A percentile compares a stretch with the other conserved stretches of the same genome.
Evolutionary conservation across 2,888 invertebrate genomes (phyloP).

Genomic region (Ramazzottius varieornatus): DNA sequence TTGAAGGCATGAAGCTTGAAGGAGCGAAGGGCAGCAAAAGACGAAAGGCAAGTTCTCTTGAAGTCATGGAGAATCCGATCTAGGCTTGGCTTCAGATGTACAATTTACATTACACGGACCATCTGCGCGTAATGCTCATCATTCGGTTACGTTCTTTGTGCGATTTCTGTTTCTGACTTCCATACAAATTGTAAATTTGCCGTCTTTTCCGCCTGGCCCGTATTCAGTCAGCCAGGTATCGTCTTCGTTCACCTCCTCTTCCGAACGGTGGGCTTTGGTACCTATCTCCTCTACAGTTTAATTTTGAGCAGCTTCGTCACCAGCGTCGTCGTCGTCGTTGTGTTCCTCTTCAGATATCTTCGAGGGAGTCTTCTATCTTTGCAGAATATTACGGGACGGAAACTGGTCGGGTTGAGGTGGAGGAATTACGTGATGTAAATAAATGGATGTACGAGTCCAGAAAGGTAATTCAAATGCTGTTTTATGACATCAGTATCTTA

Average conservation of each 20-base stretch:
- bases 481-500: slow-evolving; percentile 4
- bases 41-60: too few relatives aligned
- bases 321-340: slow-evolving; percentile 67
- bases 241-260: slow-evolving; percentile 73
- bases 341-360: slow-evolving; percentile 33
- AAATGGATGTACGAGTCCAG: slow-evolving; percentile 92
- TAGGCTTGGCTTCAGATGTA: too few relatives aligned
- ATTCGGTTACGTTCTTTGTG: too few relatives aligned
- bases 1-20: too few relatives aligned
- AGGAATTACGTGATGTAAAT: slow-evolving; percentile 93
- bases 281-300: slow-evolving; percentile 66
- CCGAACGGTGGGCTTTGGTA: slow-evolving; percentile 44
- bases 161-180: too few relatives aligned
- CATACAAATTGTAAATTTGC: too few relatives aligned
- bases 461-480: slow-evolving; percentile 38
- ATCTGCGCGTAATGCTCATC: too few relatives aligned
- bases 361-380: neutral
- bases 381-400: slow-evolving; percentile 34
- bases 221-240: slow-evolving; percentile 48
- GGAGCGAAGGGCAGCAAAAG: too few relatives aligned
- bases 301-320: slow-evolving; percentile 76
- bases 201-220: too few relatives aligned
- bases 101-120: too few relatives aligned
- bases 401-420: slow-evolving; percentile 86
- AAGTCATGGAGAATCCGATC: too few relatives aligned